Percentiles rank a stretch among this genome's conserved stretches.
Conservation (phyloP, 2,888 invertebrate genomes). For the Napeogenes sylphis region DNA sequence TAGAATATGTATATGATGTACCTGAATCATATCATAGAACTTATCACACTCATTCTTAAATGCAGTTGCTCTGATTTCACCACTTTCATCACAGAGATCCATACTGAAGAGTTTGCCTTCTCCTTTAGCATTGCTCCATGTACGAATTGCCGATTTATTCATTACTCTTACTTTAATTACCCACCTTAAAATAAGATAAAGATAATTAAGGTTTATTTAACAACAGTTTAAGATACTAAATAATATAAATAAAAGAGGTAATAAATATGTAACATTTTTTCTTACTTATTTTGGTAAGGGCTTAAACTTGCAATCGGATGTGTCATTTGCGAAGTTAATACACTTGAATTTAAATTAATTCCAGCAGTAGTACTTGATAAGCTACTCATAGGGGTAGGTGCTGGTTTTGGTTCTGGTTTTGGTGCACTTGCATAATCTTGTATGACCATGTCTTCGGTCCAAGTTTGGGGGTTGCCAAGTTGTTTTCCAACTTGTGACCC, state of each 20-base stretch:
- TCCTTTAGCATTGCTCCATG: constrained; percentile 94
- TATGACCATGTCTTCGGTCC: constrained; percentile 58
- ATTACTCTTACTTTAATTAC: constrained; percentile 93
- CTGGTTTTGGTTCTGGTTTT: constrained; percentile 38
- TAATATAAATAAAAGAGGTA: too few species aligned
- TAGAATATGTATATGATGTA: constrained; percentile 44
- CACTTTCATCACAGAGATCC: constrained; percentile 94
- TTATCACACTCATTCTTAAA: constrained; percentile 93
- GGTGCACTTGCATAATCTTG: constrained; percentile 45
- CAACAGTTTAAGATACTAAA: too few species aligned
- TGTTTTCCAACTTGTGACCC: constrained; percentile 85
- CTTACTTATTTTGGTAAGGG: constrained; percentile 94
- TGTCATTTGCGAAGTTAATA: constrained; percentile 73
- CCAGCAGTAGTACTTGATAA: constrained; percentile 33
- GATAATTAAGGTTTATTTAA: neutral
- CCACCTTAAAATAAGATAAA: constrained; percentile 79
- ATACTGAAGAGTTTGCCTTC: constrained; percentile 96
- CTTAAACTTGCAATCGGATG: constrained; percentile 91
- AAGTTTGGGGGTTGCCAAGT: constrained; percentile 89
- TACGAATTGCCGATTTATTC: constrained; percentile 86
- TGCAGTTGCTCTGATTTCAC: constrained; percentile 94
- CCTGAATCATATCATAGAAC: constrained; percentile 92
- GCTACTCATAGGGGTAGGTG: constrained; percentile 39
- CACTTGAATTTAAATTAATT: constrained; percentile 57
- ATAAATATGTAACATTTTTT: constrained; percentile 17